phyloP scores from a whole-genome alignment of 2,888 invertebrate genomes.

The Torymus tubicola region DNA sequence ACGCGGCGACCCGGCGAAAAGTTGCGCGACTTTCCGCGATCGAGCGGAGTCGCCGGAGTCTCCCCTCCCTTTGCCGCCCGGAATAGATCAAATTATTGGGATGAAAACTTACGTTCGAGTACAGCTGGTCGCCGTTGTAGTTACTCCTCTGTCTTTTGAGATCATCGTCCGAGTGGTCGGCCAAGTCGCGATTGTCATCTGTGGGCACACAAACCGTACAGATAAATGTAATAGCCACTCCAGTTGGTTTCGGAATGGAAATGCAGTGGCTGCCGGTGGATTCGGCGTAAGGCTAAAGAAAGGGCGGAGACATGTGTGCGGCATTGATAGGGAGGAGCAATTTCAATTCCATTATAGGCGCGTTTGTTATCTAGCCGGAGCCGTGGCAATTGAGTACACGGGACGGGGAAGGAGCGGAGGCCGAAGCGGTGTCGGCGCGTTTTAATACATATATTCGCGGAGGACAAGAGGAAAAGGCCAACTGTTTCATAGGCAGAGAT shows the following conservation, averaged over 20 bases:
- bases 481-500: slow-evolving; percentile 31
- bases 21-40: no score
- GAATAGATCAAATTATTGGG: background rate
- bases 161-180: slow-evolving; percentile 92
- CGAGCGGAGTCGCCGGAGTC: no score
- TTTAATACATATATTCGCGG: slow-evolving; percentile 17
- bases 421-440: slow-evolving; percentile 12
- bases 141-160: slow-evolving; percentile 91
- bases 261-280: no score
- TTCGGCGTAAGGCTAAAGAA: no score
- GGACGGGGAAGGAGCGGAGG: slow-evolving; percentile 38
- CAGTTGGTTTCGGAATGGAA: no score
- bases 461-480: background rate
- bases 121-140: slow-evolving; percentile 93
- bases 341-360: slow-evolving; percentile 75
- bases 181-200: slow-evolving; percentile 93
- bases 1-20: no score
- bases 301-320: slow-evolving; percentile 63
- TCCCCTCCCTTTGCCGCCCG: no score
- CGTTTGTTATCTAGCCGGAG: slow-evolving; percentile 74
- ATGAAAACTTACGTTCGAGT: slow-evolving; percentile 87
- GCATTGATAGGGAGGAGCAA: slow-evolving; percentile 76
- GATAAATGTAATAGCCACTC: no score
- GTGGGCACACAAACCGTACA: slow-evolving; percentile 61
- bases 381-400: slow-evolving; percentile 64